Percentiles rank a stretch among this genome's conserved stretches.
These are phyloP conservation scores for Rattus rattus DNA, from an alignment of 2,113 vertebrate species.

Conservation along the genomic window DNA sequence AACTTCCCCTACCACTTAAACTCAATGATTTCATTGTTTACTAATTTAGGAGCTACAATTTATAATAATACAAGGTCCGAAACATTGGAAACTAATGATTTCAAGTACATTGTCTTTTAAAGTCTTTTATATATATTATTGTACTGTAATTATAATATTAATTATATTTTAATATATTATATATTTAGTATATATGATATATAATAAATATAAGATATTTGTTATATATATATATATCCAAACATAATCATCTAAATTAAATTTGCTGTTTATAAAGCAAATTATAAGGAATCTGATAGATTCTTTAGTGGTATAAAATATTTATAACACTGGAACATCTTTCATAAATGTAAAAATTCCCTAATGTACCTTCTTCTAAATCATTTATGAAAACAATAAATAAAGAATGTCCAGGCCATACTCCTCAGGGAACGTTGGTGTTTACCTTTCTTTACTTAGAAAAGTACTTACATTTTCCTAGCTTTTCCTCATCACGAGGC, in stretches of 20 bases:
- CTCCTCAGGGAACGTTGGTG: background rate
- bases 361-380: slow-evolving; percentile 31
- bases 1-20: background rate
- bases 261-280: background rate
- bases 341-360: slow-evolving; percentile 23
- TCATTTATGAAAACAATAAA: slow-evolving; percentile 67
- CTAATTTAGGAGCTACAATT: background rate
- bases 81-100: background rate
- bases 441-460: slow-evolving; percentile 60
- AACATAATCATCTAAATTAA: background rate
- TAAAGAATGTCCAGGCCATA: background rate
- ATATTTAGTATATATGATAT: too few species aligned
- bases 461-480: slow-evolving; percentile 33
- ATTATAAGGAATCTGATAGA: background rate
- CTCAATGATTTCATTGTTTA: background rate
- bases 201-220: too few species aligned
- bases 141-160: too few species aligned
- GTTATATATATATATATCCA: background rate
- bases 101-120: background rate
- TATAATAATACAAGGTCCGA: background rate
- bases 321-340: background rate
- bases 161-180: too few species aligned
- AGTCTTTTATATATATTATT: background rate
- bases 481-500: background rate
- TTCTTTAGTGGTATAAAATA: background rate